A percentile compares a stretch with the other conserved stretches of the same genome.
These are phyloP conservation scores for Ridgeia piscesae DNA, from an alignment of 1,140 invertebrate genomes.

Conservation along the genomic window DNA sequence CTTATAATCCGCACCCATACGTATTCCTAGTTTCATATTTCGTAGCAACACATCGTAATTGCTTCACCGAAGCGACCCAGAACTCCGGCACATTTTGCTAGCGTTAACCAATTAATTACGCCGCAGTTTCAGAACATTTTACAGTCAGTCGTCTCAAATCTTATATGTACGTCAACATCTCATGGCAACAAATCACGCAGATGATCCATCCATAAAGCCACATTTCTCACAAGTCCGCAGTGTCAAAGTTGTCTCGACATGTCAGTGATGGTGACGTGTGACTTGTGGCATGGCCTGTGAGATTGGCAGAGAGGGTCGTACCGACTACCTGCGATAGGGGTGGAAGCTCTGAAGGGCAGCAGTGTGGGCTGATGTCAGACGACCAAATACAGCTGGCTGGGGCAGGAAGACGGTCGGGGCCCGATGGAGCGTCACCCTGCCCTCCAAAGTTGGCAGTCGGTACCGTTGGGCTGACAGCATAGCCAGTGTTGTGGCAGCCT, in stretches of 20 bases:
- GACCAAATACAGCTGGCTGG: neutral
- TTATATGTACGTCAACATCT: neutral
- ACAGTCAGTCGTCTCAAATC: neutral
- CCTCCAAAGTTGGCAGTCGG: neutral
- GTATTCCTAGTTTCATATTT: neutral
- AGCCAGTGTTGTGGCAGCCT: neutral
- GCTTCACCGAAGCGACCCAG: neutral
- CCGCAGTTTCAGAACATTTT: neutral
- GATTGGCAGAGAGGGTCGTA: neutral
- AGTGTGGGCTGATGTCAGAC: neutral
- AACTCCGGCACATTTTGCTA: neutral
- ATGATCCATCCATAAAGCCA: neutral
- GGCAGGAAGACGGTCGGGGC: neutral
- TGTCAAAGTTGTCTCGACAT: neutral
- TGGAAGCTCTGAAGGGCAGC: neutral
- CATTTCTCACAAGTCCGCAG: neutral
- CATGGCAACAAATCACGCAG: neutral
- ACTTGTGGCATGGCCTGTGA: no score
- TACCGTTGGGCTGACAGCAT: neutral
- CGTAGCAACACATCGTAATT: neutral
- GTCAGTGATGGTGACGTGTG: neutral
- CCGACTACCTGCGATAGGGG: neutral
- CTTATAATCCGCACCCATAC: neutral
- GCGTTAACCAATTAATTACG: neutral
- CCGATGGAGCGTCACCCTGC: neutral